Evolutionary conservation across 2,113 vertebrate genomes (phyloP).

Genomic region (Chloropsis hardwickii): DNA sequence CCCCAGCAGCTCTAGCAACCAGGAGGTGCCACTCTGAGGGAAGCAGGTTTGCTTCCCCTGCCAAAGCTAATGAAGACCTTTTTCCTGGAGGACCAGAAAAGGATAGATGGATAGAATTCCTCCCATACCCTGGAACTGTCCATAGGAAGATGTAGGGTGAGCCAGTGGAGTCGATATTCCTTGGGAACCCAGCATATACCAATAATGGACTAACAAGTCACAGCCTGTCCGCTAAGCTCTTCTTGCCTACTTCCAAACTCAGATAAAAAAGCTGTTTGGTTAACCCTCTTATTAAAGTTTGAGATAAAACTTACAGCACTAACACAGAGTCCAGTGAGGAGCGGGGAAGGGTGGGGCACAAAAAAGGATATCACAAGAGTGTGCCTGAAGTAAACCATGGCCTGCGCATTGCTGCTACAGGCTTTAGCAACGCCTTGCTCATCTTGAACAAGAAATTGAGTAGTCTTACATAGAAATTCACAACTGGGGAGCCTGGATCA

Average conservation of each 20-base stretch:
- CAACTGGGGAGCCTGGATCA: background rate
- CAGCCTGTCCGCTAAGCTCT: background rate
- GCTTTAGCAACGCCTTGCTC: background rate
- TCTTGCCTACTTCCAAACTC: background rate
- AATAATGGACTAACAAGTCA: background rate
- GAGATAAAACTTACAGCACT: background rate
- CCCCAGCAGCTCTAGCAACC: background rate
- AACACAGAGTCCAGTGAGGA: background rate
- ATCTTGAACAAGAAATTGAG: background rate
- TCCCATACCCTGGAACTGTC: background rate
- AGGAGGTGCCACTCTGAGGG: background rate
- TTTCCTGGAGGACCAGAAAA: background rate
- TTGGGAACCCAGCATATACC: background rate
- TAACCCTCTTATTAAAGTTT: background rate
- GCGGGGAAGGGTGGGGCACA: background rate
- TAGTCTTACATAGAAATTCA: background rate
- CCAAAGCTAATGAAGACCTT: background rate
- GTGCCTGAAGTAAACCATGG: background rate
- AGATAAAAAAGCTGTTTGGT: background rate
- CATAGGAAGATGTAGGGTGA: background rate
- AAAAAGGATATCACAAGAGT: background rate
- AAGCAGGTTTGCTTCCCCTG: background rate
- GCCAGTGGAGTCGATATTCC: rapidly evolving
- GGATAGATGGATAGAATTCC: background rate
- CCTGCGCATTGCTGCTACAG: background rate